These are phyloP conservation scores for Dicyrtoma fusca DNA, from an alignment of 2,888 invertebrate species.

Conservation along the genomic window DNA sequence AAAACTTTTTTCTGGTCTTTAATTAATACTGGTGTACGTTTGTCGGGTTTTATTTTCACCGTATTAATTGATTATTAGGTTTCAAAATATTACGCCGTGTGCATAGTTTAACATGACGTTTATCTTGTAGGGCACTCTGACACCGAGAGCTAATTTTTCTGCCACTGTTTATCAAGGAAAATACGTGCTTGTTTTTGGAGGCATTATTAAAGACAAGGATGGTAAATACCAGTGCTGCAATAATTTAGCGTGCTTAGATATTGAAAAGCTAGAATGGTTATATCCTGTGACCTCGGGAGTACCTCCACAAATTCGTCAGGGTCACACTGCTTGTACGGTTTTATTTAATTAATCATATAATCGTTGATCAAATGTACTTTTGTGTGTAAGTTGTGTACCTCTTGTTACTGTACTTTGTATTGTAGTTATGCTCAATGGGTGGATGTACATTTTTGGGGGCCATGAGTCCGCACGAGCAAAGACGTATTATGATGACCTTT, in stretches of 20 bases:
- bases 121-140: slow-evolving; percentile 67
- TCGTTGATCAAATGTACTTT: no score
- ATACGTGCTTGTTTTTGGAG: slow-evolving; percentile 86
- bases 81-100: not conserved
- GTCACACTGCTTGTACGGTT: slow-evolving; percentile 91
- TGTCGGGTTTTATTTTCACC: no score
- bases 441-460: slow-evolving; percentile 88
- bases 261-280: slow-evolving; percentile 72
- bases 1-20: slow-evolving; percentile 73
- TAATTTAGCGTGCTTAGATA: slow-evolving; percentile 69
- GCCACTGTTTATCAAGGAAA: slow-evolving; percentile 74
- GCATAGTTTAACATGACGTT: slow-evolving; percentile 44
- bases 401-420: no score
- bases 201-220: slow-evolving; percentile 76
- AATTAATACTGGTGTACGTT: slow-evolving; percentile 48
- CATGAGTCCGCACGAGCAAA: slow-evolving; percentile 77
- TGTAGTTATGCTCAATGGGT: slow-evolving; percentile 72
- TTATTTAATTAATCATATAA: slow-evolving; percentile 41
- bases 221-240: slow-evolving; percentile 78
- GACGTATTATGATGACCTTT: slow-evolving; percentile 82
- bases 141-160: slow-evolving; percentile 85
- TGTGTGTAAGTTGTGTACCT: not conserved
- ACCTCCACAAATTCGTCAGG: slow-evolving; percentile 76
- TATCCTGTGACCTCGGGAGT: slow-evolving; percentile 67
- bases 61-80: not conserved